These are phyloP conservation scores for Craterocephalus amniculus DNA, from an alignment of 2,797 vertebrate genomes.

Conservation along the genomic window DNA sequence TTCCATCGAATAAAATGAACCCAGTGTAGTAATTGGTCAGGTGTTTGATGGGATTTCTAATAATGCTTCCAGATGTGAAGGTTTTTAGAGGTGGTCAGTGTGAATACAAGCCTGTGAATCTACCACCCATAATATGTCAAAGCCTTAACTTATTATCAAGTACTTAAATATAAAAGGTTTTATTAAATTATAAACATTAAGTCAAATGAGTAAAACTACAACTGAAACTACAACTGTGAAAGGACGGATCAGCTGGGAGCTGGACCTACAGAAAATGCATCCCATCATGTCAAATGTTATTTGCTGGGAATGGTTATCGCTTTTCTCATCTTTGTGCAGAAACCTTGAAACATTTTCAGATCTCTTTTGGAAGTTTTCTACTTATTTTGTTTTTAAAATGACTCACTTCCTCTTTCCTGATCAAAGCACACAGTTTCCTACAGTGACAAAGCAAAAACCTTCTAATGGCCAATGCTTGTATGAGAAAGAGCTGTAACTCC, in stretches of 20 bases:
- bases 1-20: not conserved
- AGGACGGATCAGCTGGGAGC: not conserved
- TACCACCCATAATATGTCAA: not conserved
- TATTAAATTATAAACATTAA: not conserved
- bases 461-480: too few species aligned
- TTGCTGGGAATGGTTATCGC: not conserved
- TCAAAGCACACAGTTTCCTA: too few species aligned
- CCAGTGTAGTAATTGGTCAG: not conserved
- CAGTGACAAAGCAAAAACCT: too few species aligned
- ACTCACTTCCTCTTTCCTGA: too few species aligned
- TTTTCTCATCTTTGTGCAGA: slow-evolving; percentile 4
- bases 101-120: not conserved
- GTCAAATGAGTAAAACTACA: not conserved
- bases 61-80: not conserved
- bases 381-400: too few species aligned
- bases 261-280: not conserved
- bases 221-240: not conserved
- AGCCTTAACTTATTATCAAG: not conserved
- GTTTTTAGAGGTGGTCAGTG: not conserved
- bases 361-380: too few species aligned
- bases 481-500: too few species aligned
- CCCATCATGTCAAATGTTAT: not conserved
- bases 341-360: too few species aligned
- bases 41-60: not conserved
- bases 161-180: not conserved